Conservation (phyloP, 2,797 vertebrate genomes). For the Notolepis coatsorum region DNA sequence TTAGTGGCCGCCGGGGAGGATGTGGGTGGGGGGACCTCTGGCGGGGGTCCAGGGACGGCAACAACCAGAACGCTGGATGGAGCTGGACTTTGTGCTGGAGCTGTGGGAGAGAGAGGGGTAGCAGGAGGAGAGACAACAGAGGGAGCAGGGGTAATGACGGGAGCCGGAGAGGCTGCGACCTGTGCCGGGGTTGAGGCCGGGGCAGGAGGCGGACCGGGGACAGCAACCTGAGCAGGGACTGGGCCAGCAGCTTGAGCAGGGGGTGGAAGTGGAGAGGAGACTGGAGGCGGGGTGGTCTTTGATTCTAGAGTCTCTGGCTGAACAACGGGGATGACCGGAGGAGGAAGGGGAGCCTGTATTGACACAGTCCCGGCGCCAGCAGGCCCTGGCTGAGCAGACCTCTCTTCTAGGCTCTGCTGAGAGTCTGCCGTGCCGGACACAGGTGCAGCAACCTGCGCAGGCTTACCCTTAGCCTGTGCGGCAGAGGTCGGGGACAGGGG, state of each 20-base stretch:
- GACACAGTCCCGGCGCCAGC: slow-evolving; percentile 38
- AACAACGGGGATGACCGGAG: slow-evolving; percentile 53
- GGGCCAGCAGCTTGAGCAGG: slow-evolving; percentile 29
- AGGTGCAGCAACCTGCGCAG: slow-evolving; percentile 80
- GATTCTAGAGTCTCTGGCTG: slow-evolving; percentile 54
- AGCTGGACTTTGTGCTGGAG: slow-evolving; percentile 1
- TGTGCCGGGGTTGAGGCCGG: slow-evolving; percentile 47
- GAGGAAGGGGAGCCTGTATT: slow-evolving; percentile 51
- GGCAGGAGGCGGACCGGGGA: slow-evolving; percentile 41
- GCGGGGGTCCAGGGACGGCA: slow-evolving; percentile 54
- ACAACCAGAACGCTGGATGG: background rate
- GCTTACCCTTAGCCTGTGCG: slow-evolving; percentile 85
- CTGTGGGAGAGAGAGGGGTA: slow-evolving; percentile 43
- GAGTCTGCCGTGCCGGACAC: slow-evolving; percentile 81
- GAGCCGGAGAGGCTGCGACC: slow-evolving; percentile 51
- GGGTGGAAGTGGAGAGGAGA: slow-evolving; percentile 50
- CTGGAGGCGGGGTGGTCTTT: slow-evolving; percentile 43
- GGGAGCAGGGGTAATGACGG: slow-evolving; percentile 52
- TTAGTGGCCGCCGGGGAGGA: slow-evolving; percentile 53
- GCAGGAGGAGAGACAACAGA: slow-evolving; percentile 54
- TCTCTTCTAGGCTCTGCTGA: slow-evolving; percentile 81
- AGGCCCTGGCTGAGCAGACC: slow-evolving; percentile 56
- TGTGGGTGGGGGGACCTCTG: slow-evolving; percentile 52
- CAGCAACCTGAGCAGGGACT: slow-evolving; percentile 39
- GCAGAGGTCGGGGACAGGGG: slow-evolving; percentile 81